phyloP scores from a whole-genome alignment of 2,113 vertebrate genomes.

The Corydoras sp. region DNA sequence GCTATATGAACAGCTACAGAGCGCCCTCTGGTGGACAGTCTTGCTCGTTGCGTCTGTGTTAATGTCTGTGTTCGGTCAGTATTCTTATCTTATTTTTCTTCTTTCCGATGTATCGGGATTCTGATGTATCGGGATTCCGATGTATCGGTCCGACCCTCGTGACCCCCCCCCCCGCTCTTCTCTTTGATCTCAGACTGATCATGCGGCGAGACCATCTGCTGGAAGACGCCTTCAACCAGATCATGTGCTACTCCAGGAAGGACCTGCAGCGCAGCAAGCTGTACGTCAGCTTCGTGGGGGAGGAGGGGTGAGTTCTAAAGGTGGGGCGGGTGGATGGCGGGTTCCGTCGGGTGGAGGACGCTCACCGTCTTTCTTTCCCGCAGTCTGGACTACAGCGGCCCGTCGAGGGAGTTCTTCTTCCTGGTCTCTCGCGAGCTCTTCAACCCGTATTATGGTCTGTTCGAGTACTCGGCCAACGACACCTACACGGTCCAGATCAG shows the following conservation, averaged over 20 bases:
- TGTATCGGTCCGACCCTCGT: too few relatives aligned
- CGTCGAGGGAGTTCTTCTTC: constrained; percentile 97
- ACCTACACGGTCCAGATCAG: constrained; percentile 99
- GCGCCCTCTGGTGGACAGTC: too few relatives aligned
- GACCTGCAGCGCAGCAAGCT: constrained; percentile 97
- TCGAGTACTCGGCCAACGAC: constrained; percentile 98
- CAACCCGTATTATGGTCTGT: constrained; percentile 96
- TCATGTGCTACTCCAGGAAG: constrained; percentile 98
- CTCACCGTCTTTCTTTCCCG: not conserved
- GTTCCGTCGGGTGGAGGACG: not conserved
- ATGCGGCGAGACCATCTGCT: constrained; percentile 95
- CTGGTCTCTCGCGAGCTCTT: constrained; percentile 96
- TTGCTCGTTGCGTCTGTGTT: too few relatives aligned
- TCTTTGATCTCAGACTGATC: constrained; percentile 73
- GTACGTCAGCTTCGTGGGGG: constrained; percentile 94
- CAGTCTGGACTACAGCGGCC: constrained; percentile 98
- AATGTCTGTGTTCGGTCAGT: too few relatives aligned
- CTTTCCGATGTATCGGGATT: too few relatives aligned
- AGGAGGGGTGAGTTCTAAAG: constrained; percentile 84
- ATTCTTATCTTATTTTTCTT: too few relatives aligned
- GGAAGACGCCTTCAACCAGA: constrained; percentile 98
- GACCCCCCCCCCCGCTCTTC: too few relatives aligned
- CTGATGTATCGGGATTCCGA: too few relatives aligned
- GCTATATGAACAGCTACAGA: too few relatives aligned
- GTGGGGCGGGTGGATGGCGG: not conserved